phyloP scores from a whole-genome alignment of 2,113 vertebrate species.

The Oxygymnocypris stewartii region DNA sequence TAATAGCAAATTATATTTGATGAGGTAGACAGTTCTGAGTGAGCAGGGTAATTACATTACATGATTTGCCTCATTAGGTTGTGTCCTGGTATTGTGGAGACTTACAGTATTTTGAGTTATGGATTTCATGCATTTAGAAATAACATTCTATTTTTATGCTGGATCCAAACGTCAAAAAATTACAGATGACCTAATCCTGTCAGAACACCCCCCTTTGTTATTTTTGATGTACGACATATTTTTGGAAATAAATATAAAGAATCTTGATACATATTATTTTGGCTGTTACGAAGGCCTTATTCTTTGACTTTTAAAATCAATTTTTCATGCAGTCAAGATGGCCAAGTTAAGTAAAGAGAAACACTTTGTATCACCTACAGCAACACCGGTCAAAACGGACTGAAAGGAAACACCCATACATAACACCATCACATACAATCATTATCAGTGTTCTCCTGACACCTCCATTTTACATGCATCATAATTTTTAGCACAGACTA shows the following conservation, averaged over 20 bases:
- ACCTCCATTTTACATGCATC: constrained; percentile 57
- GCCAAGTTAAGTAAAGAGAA: background rate
- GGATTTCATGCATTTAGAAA: background rate
- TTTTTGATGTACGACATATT: background rate
- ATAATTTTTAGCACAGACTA: constrained; percentile 58
- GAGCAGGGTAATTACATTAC: constrained; percentile 29
- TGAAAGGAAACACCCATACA: constrained; percentile 66
- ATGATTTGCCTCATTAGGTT: constrained; percentile 40
- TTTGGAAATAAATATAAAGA: background rate
- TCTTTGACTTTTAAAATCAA: background rate
- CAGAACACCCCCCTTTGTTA: background rate
- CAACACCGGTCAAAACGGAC: constrained; percentile 46
- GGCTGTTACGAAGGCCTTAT: background rate
- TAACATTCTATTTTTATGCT: background rate
- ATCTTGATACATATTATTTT: background rate
- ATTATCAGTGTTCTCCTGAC: constrained; percentile 61
- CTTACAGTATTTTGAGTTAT: constrained; percentile 10
- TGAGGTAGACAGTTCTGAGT: background rate
- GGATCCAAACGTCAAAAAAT: background rate
- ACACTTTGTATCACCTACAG: constrained; percentile 43
- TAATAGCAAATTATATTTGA: constrained; percentile 29
- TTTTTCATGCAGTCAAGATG: background rate
- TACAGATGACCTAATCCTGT: background rate
- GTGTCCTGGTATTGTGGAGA: constrained; percentile 20
- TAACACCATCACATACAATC: constrained; percentile 59